Percentiles rank a stretch among this genome's conserved stretches.
phyloP scores from a whole-genome alignment of 2,888 invertebrate species.

The Platycnemis pennipes region DNA sequence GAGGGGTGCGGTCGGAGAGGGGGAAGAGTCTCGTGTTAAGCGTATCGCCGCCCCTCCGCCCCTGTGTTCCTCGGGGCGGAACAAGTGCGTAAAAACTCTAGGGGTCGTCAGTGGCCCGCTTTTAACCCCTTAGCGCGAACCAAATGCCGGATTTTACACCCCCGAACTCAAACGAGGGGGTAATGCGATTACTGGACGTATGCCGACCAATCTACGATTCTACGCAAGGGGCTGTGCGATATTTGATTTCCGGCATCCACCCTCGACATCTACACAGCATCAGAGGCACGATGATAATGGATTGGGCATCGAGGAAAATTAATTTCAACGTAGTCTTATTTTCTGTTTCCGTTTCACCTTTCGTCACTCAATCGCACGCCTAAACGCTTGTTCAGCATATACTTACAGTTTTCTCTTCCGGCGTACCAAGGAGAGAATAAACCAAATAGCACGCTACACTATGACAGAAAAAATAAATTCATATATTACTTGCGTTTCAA shows the following conservation, averaged over 20 bases:
- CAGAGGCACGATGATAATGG: not conserved
- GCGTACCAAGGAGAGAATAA: no score
- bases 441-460: no score
- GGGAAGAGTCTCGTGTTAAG: not conserved
- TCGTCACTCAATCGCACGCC: not conserved
- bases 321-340: not conserved
- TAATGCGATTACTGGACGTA: not conserved
- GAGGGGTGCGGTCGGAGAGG: no score
- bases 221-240: not conserved
- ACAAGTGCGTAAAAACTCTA: not conserved
- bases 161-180: not conserved
- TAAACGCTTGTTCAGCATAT: not conserved
- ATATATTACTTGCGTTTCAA: no score
- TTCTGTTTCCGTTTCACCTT: not conserved
- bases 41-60: not conserved
- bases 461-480: no score
- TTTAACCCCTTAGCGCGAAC: not conserved
- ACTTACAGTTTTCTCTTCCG: no score
- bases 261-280: not conserved
- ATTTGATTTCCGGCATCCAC: not conserved
- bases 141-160: not conserved
- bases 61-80: not conserved
- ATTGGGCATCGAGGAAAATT: not conserved
- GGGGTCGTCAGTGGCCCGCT: not conserved
- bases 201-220: no score